Conservation (phyloP, 2,888 invertebrate species). For the Podabrus alpinus region DNA sequence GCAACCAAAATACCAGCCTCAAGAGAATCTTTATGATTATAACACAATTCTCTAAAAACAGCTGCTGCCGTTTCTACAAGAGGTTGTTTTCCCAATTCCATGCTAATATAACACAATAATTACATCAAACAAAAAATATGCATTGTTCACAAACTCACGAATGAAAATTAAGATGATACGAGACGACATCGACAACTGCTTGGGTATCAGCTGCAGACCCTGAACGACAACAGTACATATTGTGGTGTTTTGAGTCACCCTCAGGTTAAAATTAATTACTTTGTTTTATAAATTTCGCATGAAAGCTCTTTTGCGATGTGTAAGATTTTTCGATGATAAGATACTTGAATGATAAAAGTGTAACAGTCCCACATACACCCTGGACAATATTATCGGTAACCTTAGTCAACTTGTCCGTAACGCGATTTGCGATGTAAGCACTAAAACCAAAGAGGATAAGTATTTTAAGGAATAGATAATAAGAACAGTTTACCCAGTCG, state of each 20-base stretch:
- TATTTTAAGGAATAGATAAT: background rate
- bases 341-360: no score
- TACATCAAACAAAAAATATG: background rate
- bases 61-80: conserved; percentile 89
- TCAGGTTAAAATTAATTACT: no score
- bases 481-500: conserved; percentile 70
- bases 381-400: conserved; percentile 92
- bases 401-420: conserved; percentile 93
- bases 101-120: conserved; percentile 57
- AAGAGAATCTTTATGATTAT: conserved; percentile 92
- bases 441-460: conserved; percentile 52
- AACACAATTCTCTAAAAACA: conserved; percentile 92
- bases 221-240: conserved; percentile 97
- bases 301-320: no score
- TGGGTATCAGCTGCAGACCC: conserved; percentile 98
- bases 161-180: conserved; percentile 88
- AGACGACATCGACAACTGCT: conserved; percentile 94
- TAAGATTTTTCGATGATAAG: no score
- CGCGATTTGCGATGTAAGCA: conserved; percentile 92
- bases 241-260: no score
- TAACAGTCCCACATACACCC: no score
- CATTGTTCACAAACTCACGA: conserved; percentile 63
- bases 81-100: conserved; percentile 82
- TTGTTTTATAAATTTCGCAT: no score
- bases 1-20: conserved; percentile 95